phyloP scores from a whole-genome alignment of 2,797 vertebrate genomes.

The Perdix hodgsoniae region DNA sequence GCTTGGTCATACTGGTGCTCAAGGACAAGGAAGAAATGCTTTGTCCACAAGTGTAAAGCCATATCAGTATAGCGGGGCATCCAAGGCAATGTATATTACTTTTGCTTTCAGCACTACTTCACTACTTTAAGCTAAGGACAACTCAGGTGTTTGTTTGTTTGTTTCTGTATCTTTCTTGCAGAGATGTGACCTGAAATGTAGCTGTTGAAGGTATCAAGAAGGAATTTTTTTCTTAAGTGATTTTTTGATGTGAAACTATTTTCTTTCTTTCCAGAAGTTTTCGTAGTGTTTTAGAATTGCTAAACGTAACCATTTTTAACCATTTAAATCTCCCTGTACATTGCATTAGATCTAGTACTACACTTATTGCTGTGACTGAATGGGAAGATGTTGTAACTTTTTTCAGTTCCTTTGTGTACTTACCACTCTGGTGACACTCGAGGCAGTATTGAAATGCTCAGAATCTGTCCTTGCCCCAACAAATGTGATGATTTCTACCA shows the following conservation, averaged over 20 bases:
- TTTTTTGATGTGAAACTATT: rapidly evolving
- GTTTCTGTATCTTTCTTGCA: background rate
- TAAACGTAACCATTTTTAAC: background rate
- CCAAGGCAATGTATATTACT: background rate
- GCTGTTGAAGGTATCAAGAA: background rate
- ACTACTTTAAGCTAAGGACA: background rate
- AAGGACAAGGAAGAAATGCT: background rate
- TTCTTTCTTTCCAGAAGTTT: background rate
- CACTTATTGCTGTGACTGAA: background rate
- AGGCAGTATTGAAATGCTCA: background rate
- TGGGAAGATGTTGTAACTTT: background rate
- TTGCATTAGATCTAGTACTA: background rate
- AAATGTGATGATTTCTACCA: background rate
- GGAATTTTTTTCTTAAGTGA: background rate
- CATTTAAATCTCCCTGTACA: background rate
- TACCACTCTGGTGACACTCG: background rate
- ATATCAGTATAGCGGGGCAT: background rate
- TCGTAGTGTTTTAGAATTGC: background rate
- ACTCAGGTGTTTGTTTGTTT: background rate
- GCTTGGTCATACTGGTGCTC: background rate
- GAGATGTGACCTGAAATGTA: background rate
- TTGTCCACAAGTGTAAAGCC: background rate
- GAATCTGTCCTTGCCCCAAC: background rate
- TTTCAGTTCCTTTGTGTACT: background rate
- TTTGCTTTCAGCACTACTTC: background rate